Conservation (phyloP, 2,797 vertebrate genomes). For the Pelodytes ibericus region DNA sequence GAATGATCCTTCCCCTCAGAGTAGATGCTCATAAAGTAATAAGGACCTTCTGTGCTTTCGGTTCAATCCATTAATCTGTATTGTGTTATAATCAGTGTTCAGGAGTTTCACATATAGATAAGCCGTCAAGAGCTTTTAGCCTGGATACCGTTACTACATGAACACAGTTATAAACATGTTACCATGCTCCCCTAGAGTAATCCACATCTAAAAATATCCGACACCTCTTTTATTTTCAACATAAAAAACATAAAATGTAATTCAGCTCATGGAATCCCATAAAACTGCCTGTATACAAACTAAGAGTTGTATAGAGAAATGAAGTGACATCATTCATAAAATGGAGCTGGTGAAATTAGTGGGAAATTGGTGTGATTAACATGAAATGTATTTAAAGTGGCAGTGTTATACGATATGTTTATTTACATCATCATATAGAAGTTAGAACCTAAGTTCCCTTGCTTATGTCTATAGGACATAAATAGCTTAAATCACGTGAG, state of each 20-base stretch:
- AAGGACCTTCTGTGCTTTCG: conserved; percentile 23
- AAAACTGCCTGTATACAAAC: too few relatives aligned
- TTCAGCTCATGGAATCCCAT: too few relatives aligned
- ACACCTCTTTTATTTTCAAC: neutral
- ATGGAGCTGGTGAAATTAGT: too few relatives aligned
- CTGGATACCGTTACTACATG: neutral
- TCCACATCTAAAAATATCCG: neutral
- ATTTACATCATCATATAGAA: too few relatives aligned
- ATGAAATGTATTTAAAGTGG: too few relatives aligned
- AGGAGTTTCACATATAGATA: neutral
- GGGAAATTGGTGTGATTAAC: too few relatives aligned
- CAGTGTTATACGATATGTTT: too few relatives aligned
- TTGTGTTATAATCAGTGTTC: conserved; percentile 37
- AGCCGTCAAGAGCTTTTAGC: conserved; percentile 6
- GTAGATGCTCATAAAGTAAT: conserved; percentile 2
- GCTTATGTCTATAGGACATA: too few relatives aligned
- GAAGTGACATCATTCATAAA: too few relatives aligned
- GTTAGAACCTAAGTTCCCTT: too few relatives aligned
- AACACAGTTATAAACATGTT: neutral
- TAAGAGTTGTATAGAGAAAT: too few relatives aligned
- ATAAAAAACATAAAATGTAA: neutral
- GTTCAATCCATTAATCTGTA: conserved; percentile 37
- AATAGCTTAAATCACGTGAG: too few relatives aligned
- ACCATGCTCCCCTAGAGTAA: neutral
- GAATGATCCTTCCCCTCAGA: conserved; percentile 37